phyloP scores from a whole-genome alignment of 1,140 invertebrate genomes.

The Andrena cerasifolii region DNA sequence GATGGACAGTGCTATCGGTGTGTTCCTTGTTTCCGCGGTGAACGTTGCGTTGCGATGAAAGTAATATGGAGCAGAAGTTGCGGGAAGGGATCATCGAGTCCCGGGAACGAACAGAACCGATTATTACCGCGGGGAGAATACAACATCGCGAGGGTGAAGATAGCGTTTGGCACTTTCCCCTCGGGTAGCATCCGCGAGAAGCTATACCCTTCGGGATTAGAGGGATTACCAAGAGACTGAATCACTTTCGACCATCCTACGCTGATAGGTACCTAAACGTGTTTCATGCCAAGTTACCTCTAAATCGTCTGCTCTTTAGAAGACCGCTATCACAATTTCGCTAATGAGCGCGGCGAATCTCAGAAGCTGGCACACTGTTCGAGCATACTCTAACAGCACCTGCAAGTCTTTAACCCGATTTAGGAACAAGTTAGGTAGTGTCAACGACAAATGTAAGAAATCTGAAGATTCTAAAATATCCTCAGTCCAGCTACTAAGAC shows the following conservation, averaged over 20 bases:
- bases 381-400: too few species aligned
- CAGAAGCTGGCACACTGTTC: not conserved
- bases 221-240: slow-evolving; percentile 78
- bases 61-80: not conserved
- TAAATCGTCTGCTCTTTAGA: slow-evolving; percentile 62
- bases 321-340: slow-evolving; percentile 49
- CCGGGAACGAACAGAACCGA: not conserved
- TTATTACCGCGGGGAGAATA: slow-evolving; percentile 20
- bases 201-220: slow-evolving; percentile 77
- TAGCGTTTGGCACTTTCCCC: slow-evolving; percentile 40
- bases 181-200: slow-evolving; percentile 51
- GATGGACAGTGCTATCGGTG: too few species aligned
- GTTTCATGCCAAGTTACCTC: slow-evolving; percentile 60
- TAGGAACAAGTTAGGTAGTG: too few species aligned
- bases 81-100: not conserved
- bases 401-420: too few species aligned
- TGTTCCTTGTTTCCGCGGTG: too few species aligned
- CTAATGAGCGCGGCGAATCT: not conserved
- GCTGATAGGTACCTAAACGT: slow-evolving; percentile 69
- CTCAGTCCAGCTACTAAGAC: too few species aligned
- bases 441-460: too few species aligned
- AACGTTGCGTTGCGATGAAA: too few species aligned
- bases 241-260: slow-evolving; percentile 75
- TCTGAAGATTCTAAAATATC: too few species aligned
- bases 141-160: slow-evolving; percentile 36